Conservation (phyloP, 2,888 invertebrate species). For the Pterostichus niger region DNA sequence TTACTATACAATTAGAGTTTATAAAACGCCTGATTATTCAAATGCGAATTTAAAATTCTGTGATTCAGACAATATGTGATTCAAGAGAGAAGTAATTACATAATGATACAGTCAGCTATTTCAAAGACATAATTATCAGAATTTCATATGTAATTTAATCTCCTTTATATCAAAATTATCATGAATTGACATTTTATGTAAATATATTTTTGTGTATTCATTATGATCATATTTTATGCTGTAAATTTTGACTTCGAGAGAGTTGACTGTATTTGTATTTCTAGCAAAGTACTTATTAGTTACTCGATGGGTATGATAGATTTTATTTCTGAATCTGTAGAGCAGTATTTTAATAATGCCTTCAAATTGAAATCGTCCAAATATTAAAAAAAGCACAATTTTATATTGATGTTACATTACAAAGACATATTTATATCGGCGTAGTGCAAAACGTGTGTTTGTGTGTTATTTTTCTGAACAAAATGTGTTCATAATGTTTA, state of each 20-base stretch:
- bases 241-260: background rate
- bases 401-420: conserved; percentile 47
- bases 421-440: conserved; percentile 5
- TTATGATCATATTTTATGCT: background rate
- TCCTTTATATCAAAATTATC: no score
- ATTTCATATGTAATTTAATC: no score
- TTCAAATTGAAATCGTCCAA: conserved; percentile 65
- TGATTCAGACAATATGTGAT: conserved; percentile 66
- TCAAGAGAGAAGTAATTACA: conserved; percentile 2
- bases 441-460: conserved; percentile 26
- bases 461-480: conserved; percentile 27
- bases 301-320: background rate
- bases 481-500: conserved; percentile 42
- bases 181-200: no score
- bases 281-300: conserved; percentile 33
- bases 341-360: conserved; percentile 50
- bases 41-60: conserved; percentile 65
- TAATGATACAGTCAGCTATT: background rate
- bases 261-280: conserved; percentile 18
- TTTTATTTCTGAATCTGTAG: background rate
- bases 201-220: no score
- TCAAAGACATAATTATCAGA: no score
- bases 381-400: conserved; percentile 62
- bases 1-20: background rate
- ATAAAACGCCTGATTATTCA: conserved; percentile 68